A percentile compares a stretch with the other conserved stretches of the same genome.
phyloP scores from a whole-genome alignment of 2,113 vertebrate species.

The Chrysochloris asiatica region DNA sequence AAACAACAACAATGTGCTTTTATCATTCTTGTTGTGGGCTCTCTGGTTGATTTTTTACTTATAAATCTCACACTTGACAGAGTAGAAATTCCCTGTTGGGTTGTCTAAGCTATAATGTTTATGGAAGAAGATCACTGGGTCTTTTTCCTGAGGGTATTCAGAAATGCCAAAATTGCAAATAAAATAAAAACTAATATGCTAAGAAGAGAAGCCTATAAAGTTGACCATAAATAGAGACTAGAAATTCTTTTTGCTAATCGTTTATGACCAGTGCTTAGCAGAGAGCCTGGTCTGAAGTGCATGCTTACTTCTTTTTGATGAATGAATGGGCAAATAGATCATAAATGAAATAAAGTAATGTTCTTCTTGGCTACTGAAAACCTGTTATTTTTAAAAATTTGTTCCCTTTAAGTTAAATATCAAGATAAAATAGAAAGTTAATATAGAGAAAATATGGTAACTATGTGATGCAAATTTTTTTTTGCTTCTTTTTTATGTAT shows the following conservation, averaged over 20 bases:
- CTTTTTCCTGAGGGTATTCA: background rate
- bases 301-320: too few relatives aligned
- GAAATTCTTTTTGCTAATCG: background rate
- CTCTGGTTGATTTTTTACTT: background rate
- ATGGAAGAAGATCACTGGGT: background rate
- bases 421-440: too few relatives aligned
- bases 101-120: background rate
- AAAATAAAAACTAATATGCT: conserved; percentile 13
- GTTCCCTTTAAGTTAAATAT: background rate
- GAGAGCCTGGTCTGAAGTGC: too few relatives aligned
- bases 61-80: background rate
- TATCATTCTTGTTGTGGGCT: background rate
- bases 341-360: background rate
- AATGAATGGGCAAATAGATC: background rate
- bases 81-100: background rate
- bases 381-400: background rate
- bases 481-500: too few relatives aligned
- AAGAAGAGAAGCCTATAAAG: background rate
- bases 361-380: background rate
- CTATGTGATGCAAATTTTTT: background rate
- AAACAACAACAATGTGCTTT: too few relatives aligned
- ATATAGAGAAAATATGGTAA: background rate
- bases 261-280: background rate
- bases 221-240: background rate
- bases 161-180: background rate